Conservation (phyloP, 2,113 vertebrate species). For the Alethe diademata region DNA sequence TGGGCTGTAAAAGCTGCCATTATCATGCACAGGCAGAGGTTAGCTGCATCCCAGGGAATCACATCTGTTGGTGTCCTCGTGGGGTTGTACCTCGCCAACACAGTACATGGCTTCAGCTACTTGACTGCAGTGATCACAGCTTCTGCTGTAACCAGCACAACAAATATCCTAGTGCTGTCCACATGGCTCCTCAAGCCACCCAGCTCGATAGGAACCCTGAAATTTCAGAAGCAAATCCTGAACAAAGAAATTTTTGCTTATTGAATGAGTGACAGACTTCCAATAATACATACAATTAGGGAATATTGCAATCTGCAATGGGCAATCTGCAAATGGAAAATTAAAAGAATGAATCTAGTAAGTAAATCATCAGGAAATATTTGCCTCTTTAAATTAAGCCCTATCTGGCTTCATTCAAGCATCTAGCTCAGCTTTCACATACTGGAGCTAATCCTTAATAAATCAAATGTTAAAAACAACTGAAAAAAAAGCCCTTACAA, state of each 20-base stretch:
- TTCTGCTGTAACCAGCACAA: neutral
- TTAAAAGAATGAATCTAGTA: slow-evolving; percentile 33
- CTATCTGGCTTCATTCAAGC: slow-evolving; percentile 25
- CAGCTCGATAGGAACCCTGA: neutral
- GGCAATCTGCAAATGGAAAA: slow-evolving; percentile 50
- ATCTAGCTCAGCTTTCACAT: slow-evolving; percentile 36
- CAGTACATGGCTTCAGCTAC: neutral
- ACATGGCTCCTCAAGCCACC: neutral
- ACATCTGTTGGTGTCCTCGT: neutral
- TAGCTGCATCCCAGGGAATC: neutral
- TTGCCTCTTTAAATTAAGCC: slow-evolving; percentile 14
- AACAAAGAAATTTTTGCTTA: slow-evolving; percentile 10
- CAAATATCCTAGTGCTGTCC: neutral
- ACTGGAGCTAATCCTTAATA: slow-evolving; percentile 40
- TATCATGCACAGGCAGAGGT: neutral
- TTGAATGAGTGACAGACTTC: slow-evolving; percentile 36
- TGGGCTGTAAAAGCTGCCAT: neutral
- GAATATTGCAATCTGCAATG: slow-evolving; percentile 41
- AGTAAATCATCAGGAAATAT: slow-evolving; percentile 35
- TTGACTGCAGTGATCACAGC: neutral
- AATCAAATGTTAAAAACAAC: slow-evolving; percentile 42
- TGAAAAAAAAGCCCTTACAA: neutral
- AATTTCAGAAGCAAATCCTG: slow-evolving; percentile 15
- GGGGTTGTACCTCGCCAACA: neutral
- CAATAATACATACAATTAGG: slow-evolving; percentile 20